phyloP scores from a whole-genome alignment of 1,140 invertebrate species.

The Caenorhabditis tropicalis region DNA sequence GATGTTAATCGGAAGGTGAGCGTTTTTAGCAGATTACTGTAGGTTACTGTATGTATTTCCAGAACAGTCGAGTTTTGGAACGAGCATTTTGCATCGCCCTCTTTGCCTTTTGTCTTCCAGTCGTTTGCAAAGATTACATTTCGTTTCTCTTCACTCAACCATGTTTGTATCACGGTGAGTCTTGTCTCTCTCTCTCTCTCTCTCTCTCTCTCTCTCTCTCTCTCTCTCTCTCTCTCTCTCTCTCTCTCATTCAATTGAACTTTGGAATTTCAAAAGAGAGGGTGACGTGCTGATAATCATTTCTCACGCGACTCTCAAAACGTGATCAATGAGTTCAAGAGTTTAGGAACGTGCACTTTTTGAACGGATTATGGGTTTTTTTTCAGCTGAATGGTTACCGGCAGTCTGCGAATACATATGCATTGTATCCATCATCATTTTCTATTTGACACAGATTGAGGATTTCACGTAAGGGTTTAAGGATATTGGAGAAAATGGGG shows the following conservation, averaged over 20 bases:
- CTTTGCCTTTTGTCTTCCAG: not conserved
- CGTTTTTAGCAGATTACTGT: no score
- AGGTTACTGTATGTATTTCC: not conserved
- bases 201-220: not conserved
- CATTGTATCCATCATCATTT: constrained; percentile 19
- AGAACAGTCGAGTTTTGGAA: constrained; percentile 9
- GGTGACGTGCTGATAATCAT: no score
- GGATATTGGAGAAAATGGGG: not conserved
- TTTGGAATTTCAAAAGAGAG: not conserved
- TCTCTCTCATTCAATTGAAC: constrained; percentile 4
- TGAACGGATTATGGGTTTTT: not conserved
- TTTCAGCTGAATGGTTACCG: not conserved
- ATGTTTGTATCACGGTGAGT: constrained; percentile 16
- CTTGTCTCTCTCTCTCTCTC: not conserved
- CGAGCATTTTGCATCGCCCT: constrained; percentile 11
- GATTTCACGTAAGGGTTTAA: not conserved
- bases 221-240: not conserved
- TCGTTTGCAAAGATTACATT: constrained; percentile 13
- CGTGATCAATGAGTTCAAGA: constrained; percentile 20
- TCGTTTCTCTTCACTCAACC: constrained; percentile 4
- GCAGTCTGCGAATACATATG: constrained; percentile 12
- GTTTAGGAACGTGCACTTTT: no score
- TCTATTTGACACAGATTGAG: constrained; percentile 14
- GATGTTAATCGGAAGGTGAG: constrained; percentile 15
- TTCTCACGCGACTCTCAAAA: no score